These are phyloP conservation scores for Diabrotica virgifera DNA, from an alignment of 1,140 invertebrate genomes.

Conservation along the genomic window DNA sequence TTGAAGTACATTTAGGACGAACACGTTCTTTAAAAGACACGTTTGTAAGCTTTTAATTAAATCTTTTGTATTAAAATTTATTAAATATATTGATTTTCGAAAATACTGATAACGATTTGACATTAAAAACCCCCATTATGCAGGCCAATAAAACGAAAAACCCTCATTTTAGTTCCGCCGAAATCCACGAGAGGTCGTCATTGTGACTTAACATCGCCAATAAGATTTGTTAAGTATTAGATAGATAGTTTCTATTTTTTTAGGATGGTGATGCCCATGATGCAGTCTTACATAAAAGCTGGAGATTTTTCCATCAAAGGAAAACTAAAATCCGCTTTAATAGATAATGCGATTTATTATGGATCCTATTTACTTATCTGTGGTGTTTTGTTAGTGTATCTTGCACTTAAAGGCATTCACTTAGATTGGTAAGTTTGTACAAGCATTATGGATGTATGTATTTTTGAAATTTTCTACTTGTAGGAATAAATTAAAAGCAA, in stretches of 20 bases:
- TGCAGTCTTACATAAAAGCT: conserved; percentile 98
- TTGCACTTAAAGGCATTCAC: conserved; percentile 84
- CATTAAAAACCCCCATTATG: too few species aligned
- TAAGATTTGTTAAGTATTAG: too few species aligned
- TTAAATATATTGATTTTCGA: too few species aligned
- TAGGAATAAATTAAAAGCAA: conserved; percentile 89
- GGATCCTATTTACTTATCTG: conserved; percentile 96
- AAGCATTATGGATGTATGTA: background rate
- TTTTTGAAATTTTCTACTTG: conserved; percentile 18
- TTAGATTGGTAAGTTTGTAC: conserved; percentile 70
- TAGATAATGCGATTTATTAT: conserved; percentile 98
- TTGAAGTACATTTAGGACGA: too few species aligned
- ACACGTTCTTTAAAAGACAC: too few species aligned
- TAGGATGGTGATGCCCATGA: conserved; percentile 93
- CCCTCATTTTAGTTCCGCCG: too few species aligned
- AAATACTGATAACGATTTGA: too few species aligned
- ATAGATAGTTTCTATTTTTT: conserved; percentile 30
- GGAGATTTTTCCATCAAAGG: conserved; percentile 95
- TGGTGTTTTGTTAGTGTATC: conserved; percentile 91
- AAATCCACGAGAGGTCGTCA: too few species aligned
- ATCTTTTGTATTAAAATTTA: too few species aligned
- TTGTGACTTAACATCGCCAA: too few species aligned
- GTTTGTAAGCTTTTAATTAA: too few species aligned
- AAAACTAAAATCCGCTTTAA: conserved; percentile 91
- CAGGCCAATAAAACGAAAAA: too few species aligned